A percentile compares a stretch with the other conserved stretches of the same genome.
Evolutionary conservation across 1,140 invertebrate genomes (phyloP).

Genomic region (Hesperophylax magnus): DNA sequence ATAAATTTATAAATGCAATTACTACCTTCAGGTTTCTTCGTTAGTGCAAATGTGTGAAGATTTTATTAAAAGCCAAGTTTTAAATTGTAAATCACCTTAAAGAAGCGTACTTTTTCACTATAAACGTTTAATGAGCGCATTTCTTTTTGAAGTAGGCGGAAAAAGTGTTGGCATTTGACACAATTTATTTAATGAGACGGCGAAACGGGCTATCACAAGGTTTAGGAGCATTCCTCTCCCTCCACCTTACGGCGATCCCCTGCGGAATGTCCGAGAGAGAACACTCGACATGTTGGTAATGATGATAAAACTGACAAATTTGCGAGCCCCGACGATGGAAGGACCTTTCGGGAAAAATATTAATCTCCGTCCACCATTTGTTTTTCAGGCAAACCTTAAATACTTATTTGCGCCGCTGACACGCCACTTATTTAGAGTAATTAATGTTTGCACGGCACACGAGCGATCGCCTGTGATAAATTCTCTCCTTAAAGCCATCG

Average conservation of each 20-base stretch:
- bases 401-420: constrained; percentile 57
- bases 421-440: constrained; percentile 58
- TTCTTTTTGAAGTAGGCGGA: constrained; percentile 19
- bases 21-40: too few relatives aligned
- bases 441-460: constrained; percentile 53
- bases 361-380: constrained; percentile 53
- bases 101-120: constrained; percentile 20
- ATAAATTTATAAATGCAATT: too few relatives aligned
- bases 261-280: constrained; percentile 24
- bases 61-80: background rate
- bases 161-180: constrained; percentile 52
- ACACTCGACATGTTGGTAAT: constrained; percentile 40
- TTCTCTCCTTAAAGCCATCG: constrained; percentile 38
- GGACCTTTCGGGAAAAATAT: constrained; percentile 53
- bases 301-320: constrained; percentile 58
- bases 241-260: background rate
- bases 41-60: background rate
- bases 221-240: constrained; percentile 32
- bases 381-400: constrained; percentile 55
- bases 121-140: constrained; percentile 9
- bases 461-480: constrained; percentile 45
- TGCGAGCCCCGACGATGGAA: constrained; percentile 40
- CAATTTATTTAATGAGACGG: constrained; percentile 56
- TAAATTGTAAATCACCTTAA: background rate
- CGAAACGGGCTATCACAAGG: constrained; percentile 30